Evolutionary conservation across 35 echinoderm and acorn worm species (phyloP), one percentile per base, ranked within the genome.

Genomic region (Antedon bifida): DNA sequence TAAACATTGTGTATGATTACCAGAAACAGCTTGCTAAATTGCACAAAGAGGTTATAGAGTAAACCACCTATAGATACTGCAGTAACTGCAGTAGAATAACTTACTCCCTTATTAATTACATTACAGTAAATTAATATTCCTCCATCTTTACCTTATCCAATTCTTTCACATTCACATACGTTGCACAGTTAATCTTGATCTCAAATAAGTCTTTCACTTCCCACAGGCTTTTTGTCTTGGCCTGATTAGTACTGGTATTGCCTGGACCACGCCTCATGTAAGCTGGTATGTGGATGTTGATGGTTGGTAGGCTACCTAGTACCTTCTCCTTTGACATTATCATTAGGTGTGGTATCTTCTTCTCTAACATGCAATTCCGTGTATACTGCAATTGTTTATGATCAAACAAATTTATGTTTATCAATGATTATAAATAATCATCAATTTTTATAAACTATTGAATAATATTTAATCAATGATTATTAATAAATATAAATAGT

Each of bases 151-250:
- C 95, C 88, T 92, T 99, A 79, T 99, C 95, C 30, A 99, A 76
- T 75, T 99, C 95, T 36, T 99, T 99, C 21, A 92, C 95, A 82
- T 99, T 99, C 2, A 99, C 95, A 79, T 99, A 99, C 3, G 91
- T 99, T 38, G 95, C 95, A 99, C 91, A 99, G 73, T 92, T 99
- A 35, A 99, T 91, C 83, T 92, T 92, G 29, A 99, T 87, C 75
- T 83, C 85, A 0, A 99, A 81, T 5, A 30, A 44, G 32, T 92
- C 95, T 1, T 82, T 44, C 0, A 88, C 55, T 33, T 92, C 90
- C 95, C 95, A 99, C 19, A 91, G 77, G 74, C 90, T 93, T 36
- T 84, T 85, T 21, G 86, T 85, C 33, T 85, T 85, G 16, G 83
- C 19, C 55, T 85, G 84, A 29, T 76, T 75, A 34, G 76, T 83